Evolutionary conservation across 2,888 invertebrate species (phyloP).

Genomic region (Ormyrus labotus): DNA sequence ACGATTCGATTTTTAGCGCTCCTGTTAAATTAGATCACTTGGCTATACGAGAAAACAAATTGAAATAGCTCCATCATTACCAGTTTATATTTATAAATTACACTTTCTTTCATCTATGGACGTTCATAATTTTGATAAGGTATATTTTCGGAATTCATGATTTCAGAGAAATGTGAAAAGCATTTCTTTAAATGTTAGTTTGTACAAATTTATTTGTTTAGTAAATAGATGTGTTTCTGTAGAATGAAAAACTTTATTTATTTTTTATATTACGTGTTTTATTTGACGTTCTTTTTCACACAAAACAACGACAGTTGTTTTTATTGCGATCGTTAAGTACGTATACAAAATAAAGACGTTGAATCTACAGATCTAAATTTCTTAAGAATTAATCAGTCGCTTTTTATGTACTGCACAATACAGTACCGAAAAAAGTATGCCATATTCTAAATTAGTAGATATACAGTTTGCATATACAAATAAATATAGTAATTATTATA

Average conservation of each 20-base stretch:
- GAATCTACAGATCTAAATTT: constrained; percentile 40
- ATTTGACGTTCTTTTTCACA: constrained; percentile 27
- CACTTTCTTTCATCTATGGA: neutral
- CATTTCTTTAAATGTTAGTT: no score
- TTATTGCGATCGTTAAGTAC: constrained; percentile 37
- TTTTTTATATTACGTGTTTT: constrained; percentile 24
- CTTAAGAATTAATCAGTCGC: constrained; percentile 56
- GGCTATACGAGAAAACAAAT: neutral
- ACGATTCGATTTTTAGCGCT: neutral
- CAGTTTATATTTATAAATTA: neutral
- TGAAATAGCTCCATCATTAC: neutral
- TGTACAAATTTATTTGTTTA: no score
- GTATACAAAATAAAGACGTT: constrained; percentile 48
- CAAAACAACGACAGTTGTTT: constrained; percentile 11
- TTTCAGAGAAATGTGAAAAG: no score
- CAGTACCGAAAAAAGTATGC: constrained; percentile 39
- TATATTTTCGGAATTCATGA: no score
- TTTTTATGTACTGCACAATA: constrained; percentile 26
- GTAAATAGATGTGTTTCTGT: no score
- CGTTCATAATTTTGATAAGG: no score
- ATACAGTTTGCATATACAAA: constrained; percentile 24
- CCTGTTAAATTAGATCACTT: neutral
- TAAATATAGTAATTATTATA: constrained; percentile 31
- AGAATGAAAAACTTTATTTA: no score
- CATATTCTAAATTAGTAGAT: constrained; percentile 14